Conservation (phyloP, 2,888 invertebrate genomes). For the Agonopterix subpropinquella region DNA sequence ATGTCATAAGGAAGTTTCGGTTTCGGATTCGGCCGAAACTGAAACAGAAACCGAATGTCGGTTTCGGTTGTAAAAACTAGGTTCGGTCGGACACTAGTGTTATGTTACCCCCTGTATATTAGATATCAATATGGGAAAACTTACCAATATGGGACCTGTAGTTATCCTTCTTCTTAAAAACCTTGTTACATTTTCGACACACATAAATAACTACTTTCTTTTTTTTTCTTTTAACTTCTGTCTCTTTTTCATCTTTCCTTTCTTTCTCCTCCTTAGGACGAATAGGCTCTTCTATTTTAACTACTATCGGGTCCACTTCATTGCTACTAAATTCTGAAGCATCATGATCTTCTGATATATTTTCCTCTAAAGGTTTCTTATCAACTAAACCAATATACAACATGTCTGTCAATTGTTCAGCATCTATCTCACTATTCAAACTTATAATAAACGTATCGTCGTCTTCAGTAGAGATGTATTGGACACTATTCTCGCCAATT, state of each 20-base stretch:
- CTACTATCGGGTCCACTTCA: constrained; percentile 4
- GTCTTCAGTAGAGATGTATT: constrained; percentile 65
- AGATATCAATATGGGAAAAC: constrained; percentile 5
- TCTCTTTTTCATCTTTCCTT: constrained; percentile 11
- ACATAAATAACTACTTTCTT: constrained; percentile 38
- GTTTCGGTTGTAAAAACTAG: no score
- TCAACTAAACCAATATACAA: constrained; percentile 50
- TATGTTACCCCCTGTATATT: no score
- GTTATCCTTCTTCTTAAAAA: constrained; percentile 57
- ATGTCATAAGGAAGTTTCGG: no score
- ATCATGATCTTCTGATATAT: neutral
- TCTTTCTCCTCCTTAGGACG: neutral
- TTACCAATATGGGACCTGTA: constrained; percentile 62
- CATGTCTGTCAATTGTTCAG: constrained; percentile 62
- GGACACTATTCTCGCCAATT: constrained; percentile 63
- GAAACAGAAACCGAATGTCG: no score
- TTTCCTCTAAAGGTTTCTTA: constrained; percentile 13
- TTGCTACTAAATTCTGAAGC: neutral
- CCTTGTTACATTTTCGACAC: constrained; percentile 53
- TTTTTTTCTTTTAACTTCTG: constrained; percentile 23
- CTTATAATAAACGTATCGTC: constrained; percentile 69
- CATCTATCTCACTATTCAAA: constrained; percentile 63
- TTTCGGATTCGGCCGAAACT: no score
- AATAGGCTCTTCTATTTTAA: constrained; percentile 10
- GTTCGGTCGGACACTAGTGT: no score